Base-by-base conservation (phyloP, 2,797 vertebrate genomes). In the Parauchenoglanis ngamensis region DNA sequence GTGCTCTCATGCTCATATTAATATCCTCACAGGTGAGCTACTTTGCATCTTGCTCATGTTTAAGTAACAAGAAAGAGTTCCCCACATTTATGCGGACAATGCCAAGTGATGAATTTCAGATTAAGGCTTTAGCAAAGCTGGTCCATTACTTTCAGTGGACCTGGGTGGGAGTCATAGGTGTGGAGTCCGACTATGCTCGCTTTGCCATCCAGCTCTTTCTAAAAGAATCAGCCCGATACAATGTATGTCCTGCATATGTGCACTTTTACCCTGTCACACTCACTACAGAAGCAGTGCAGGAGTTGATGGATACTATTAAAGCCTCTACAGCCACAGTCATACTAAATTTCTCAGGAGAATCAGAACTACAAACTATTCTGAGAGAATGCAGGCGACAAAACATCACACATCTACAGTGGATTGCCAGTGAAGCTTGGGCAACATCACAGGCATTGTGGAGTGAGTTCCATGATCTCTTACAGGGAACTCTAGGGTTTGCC, bases 61-160 rank as follows among this genome's bases (percentile, higher is more conserved):
- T 97, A 67, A 96, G 96, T 90, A 94, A 96, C 91, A 95, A 96
- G 86, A 94, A 91, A 84, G 95, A 96, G 83, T 97, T 96, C 82
- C 95, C 94, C 1, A 91, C 94, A 63, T 97, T 96, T 90, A 93
- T 97, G 90, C 92, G 93, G 6, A 95, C 93, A 2, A 94, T 96
- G 91, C 93, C 95, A 5, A 96, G 95, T 83, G 96, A 97, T 67
- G 83, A 90, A 35, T 92, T 93, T 83, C 96, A 96, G 81, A 95
- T 93, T 0, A 91, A 88, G 59, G 96, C 94, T 49, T 90, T 96
- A 90, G 94, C 93, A 17, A 88, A 87, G 12, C 93, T 96, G 35
- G 93, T 96, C 46, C 89, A 89, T 73, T 95, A 96, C 85, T 97
- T 97, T 78, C 93, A 93, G 28, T 97, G 97, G 96, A 96, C 93